phyloP scores from a whole-genome alignment of 2,113 vertebrate species.

The Todiramphus chloris region DNA sequence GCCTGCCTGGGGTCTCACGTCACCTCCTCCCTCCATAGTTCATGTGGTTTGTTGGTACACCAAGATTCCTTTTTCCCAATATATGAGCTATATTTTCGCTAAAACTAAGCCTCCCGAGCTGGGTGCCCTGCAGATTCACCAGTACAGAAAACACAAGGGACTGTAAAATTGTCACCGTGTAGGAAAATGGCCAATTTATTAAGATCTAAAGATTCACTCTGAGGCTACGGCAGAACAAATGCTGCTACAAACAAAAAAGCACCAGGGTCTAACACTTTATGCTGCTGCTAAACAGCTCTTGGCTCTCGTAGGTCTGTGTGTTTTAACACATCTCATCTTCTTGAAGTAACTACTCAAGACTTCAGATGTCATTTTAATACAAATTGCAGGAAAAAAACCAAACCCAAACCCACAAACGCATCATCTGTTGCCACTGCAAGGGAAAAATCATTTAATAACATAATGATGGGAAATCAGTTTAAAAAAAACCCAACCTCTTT shows the following conservation, averaged over 20 bases:
- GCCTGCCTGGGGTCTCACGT: neutral
- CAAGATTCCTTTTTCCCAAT: neutral
- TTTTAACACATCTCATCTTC: neutral
- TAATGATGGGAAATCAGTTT: neutral
- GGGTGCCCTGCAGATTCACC: neutral
- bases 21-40: accelerated
- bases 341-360: neutral
- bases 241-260: neutral
- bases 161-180: neutral
- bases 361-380: conserved; percentile 7
- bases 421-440: neutral
- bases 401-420: neutral
- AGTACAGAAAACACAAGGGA: neutral
- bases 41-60: accelerated
- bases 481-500: neutral
- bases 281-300: neutral
- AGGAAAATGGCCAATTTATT: conserved; percentile 28
- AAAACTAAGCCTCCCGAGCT: neutral
- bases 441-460: neutral
- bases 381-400: neutral
- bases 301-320: neutral
- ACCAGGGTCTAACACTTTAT: neutral
- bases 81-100: neutral
- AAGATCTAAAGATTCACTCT: neutral
- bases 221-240: neutral